Conservation (phyloP, 64 coral and sea anemone genomes). For the Catalaphyllia jardinei region DNA sequence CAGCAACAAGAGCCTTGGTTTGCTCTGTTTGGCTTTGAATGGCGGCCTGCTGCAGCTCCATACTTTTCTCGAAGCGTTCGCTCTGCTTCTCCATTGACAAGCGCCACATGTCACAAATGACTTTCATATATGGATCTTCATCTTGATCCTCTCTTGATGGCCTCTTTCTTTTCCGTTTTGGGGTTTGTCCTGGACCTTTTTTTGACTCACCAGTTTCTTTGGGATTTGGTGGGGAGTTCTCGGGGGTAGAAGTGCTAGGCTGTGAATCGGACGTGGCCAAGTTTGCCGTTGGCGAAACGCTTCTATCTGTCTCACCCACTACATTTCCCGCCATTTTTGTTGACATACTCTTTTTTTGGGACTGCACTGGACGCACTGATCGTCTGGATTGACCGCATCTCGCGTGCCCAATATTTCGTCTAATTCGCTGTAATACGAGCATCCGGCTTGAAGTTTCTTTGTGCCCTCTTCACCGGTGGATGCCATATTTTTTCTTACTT, state of each 20-base stretch:
- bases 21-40: conserved; percentile 20
- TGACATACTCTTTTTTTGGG: conserved; percentile 1
- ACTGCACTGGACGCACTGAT: conserved; percentile 42
- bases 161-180: background rate
- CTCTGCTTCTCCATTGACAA: background rate
- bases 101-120: conserved; percentile 9
- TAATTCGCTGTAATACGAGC: conserved; percentile 8
- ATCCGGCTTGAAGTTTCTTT: conserved; percentile 28
- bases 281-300: no score
- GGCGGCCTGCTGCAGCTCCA: conserved; percentile 12
- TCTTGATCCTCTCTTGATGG: background rate
- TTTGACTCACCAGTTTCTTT: background rate
- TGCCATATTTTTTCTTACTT: conserved; percentile 16
- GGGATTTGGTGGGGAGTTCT: background rate
- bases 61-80: background rate
- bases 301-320: no score
- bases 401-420: conserved; percentile 41
- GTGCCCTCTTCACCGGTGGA: conserved; percentile 38
- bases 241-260: conserved; percentile 6
- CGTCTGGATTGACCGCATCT: conserved; percentile 40
- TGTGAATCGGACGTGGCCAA: background rate
- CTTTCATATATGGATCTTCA: conserved; percentile 16
- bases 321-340: no score
- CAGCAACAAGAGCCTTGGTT: conserved; percentile 9
- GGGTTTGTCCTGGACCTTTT: conserved; percentile 4